phyloP scores from a whole-genome alignment of 2,113 vertebrate genomes.

The Gnathonemus echidnorhynchus region DNA sequence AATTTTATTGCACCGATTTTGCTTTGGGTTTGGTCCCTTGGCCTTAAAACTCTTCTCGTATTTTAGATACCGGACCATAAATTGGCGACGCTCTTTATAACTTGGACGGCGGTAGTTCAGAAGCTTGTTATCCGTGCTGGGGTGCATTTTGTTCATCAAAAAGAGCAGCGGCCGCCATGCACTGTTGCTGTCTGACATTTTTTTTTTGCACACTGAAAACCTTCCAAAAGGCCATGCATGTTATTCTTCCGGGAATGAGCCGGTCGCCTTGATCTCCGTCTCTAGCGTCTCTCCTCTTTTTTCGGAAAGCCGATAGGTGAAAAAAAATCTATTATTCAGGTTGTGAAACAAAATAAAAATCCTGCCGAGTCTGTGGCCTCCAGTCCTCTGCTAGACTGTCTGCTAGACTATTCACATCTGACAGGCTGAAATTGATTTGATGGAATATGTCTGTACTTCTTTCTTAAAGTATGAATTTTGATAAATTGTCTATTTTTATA shows the following conservation, averaged over 20 bases:
- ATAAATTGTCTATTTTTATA: neutral
- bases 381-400: neutral
- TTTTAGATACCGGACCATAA: neutral
- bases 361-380: neutral
- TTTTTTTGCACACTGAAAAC: neutral
- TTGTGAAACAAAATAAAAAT: neutral
- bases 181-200: neutral
- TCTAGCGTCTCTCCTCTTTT: neutral
- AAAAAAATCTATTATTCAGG: neutral
- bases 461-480: neutral
- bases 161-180: neutral
- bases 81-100: neutral
- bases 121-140: neutral
- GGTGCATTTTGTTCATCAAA: neutral
- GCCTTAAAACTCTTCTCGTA: neutral
- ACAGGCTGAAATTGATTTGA: neutral
- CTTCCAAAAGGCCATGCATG: neutral
- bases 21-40: neutral
- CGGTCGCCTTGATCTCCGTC: neutral
- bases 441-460: neutral
- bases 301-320: neutral
- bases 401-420: neutral
- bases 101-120: neutral
- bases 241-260: neutral
- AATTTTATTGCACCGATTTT: neutral